Evolutionary conservation across 2,113 vertebrate genomes (phyloP), one percentile per base, ranked within the genome.

Genomic region (Epinephelus fuscoguttatus): DNA sequence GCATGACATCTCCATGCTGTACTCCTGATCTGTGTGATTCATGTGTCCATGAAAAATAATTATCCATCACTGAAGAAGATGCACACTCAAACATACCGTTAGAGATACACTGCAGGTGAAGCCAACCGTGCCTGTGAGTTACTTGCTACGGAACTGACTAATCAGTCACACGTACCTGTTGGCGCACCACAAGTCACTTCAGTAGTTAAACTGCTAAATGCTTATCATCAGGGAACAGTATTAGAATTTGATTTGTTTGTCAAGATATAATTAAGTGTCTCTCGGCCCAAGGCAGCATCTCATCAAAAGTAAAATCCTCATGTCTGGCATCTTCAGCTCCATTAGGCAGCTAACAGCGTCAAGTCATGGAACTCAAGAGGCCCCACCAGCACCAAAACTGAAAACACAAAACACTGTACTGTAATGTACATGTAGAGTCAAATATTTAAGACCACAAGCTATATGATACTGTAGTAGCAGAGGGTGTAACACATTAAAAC

Each of bases 191-290:
- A 0, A 75, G n/a, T 66, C 49, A 56, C 56, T 62, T 64, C 45
- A 59, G 21, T 53, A 3, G 30, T 57, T 61, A 59, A 56, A 37
- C 14, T 37, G 47, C 57, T 61, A 59, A 66, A 64, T 81, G 33
- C 55, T 57, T 42, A 40, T 61, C 71, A 75, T 60, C n/a, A 70
- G 73, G 56, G 69, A 81, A 64, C 63, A 55, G 52, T 42, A 37
- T 81, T 70, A 45, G 30, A 47, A 61, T 70, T 64, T 55, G 19
- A 82, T 78, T 79, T 79, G 67, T 81, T 82, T 76, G 75, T 72
- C n/a, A 27, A 80, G 61, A 68, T 53, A 60, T 76, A 84, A 80
- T 79, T 23, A 82, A 84, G 57, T 56, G 42, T 74, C 40, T 78
- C 57, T 30, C 19, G 1, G 63, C 40, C 13, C 33, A 50, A 59